Percentiles rank a stretch among this genome's conserved stretches.
Conservation (phyloP, 1,140 invertebrate genomes). For the Drosophila pandora region DNA sequence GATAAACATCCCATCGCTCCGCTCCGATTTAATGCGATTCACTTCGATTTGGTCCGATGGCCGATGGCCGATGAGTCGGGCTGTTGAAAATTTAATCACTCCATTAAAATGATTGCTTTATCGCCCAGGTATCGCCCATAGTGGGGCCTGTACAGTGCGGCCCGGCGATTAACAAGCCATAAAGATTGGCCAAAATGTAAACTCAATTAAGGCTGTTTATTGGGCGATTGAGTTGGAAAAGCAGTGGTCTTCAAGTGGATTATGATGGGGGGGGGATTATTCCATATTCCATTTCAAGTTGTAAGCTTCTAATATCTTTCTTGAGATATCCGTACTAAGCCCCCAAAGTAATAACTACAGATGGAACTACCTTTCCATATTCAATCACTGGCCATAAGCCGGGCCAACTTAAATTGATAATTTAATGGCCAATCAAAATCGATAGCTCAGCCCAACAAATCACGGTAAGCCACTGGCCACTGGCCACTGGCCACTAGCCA, state of each 20-base stretch:
- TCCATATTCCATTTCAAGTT: no score
- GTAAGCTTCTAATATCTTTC: neutral
- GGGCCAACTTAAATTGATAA: conserved; percentile 21
- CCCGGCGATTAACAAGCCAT: conserved; percentile 12
- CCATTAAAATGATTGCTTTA: conserved; percentile 49
- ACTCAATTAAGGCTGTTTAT: neutral
- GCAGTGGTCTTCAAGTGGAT: neutral
- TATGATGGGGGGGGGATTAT: neutral
- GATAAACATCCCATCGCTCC: conserved; percentile 31
- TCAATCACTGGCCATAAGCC: conserved; percentile 3
- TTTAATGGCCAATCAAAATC: conserved; percentile 38
- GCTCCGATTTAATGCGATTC: conserved; percentile 24
- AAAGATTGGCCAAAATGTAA: neutral
- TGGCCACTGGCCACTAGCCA: conserved; percentile 27
- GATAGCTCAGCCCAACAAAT: conserved; percentile 34
- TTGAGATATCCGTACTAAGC: no score
- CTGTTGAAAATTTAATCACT: conserved; percentile 46
- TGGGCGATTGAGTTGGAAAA: neutral
- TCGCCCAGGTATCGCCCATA: neutral
- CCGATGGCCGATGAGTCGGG: conserved; percentile 31
- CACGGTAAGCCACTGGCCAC: conserved; percentile 22
- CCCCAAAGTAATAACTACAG: neutral
- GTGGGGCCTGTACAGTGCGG: conserved; percentile 15
- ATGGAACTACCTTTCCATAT: conserved; percentile 1
- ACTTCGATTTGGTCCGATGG: conserved; percentile 22